phyloP scores from a whole-genome alignment of 2,797 vertebrate species.

The Neostethus bicornis region DNA sequence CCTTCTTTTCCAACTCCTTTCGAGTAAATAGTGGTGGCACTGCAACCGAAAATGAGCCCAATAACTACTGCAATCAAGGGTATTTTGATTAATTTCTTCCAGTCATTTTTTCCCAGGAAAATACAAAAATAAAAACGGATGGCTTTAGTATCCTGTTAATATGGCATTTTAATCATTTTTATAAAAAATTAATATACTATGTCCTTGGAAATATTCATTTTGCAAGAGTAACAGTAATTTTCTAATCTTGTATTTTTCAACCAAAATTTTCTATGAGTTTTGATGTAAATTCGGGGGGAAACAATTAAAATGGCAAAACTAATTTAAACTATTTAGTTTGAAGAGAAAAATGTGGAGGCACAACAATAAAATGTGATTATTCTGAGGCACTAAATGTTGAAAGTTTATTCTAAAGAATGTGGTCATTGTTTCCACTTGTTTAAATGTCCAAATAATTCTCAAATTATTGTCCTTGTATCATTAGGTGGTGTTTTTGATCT shows the following conservation, averaged over 20 bases:
- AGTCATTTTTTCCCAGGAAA: slow-evolving; percentile 4
- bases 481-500: slow-evolving; percentile 21
- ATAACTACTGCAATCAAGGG: slow-evolving; percentile 51
- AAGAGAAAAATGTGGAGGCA: no score
- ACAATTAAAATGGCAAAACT: no score
- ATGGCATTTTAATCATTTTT: no score
- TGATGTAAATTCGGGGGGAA: no score
- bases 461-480: not conserved
- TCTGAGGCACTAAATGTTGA: not conserved
- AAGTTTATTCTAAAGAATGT: not conserved
- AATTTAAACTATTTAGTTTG: no score
- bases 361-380: no score
- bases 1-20: slow-evolving; percentile 61
- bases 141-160: not conserved
- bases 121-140: no score
- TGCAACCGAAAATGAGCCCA: slow-evolving; percentile 45
- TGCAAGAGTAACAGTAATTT: no score
- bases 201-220: no score
- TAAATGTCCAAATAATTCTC: not conserved
- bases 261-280: no score
- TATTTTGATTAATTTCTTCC: slow-evolving; percentile 32
- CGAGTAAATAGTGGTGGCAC: slow-evolving; percentile 45
- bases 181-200: no score
- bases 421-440: not conserved
- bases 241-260: no score